These are phyloP conservation scores for Zelleria hepariella DNA, from an alignment of 2,888 invertebrate species.

Conservation along the genomic window DNA sequence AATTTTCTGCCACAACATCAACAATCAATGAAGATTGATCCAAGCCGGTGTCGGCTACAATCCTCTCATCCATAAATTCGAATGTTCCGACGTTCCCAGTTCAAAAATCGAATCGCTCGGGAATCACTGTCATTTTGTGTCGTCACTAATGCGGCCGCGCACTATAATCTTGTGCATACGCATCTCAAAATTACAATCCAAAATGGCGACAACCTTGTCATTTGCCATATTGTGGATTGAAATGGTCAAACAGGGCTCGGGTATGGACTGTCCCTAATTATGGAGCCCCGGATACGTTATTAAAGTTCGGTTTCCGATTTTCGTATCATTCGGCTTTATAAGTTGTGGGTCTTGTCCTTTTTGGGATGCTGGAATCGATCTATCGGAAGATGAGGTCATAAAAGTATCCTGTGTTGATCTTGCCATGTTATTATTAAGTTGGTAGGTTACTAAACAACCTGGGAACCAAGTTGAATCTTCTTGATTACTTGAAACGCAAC, in stretches of 20 bases:
- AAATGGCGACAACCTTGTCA: conserved; percentile 58
- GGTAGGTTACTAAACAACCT: no score
- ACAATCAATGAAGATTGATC: background rate
- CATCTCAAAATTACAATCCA: conserved; percentile 47
- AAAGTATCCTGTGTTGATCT: background rate
- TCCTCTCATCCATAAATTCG: background rate
- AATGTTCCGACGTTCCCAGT: background rate
- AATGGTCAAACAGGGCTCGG: conserved; percentile 5
- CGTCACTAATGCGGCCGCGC: conserved; percentile 43
- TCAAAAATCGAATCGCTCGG: background rate
- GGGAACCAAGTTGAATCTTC: no score
- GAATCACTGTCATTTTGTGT: conserved; percentile 39
- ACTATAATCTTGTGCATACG: conserved; percentile 57
- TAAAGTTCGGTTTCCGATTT: conserved; percentile 1
- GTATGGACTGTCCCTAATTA: conserved; percentile 1
- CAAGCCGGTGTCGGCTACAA: background rate
- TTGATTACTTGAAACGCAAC: no score
- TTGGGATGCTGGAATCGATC: background rate
- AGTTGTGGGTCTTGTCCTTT: background rate
- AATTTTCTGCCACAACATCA: background rate
- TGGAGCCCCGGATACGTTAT: background rate
- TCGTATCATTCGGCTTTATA: background rate
- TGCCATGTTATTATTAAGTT: background rate
- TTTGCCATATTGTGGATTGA: conserved; percentile 30
- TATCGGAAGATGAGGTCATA: background rate